Percentiles rank a stretch among this genome's conserved stretches.
phyloP scores from a whole-genome alignment of 2,888 invertebrate genomes.

The Lamproptera curius region DNA sequence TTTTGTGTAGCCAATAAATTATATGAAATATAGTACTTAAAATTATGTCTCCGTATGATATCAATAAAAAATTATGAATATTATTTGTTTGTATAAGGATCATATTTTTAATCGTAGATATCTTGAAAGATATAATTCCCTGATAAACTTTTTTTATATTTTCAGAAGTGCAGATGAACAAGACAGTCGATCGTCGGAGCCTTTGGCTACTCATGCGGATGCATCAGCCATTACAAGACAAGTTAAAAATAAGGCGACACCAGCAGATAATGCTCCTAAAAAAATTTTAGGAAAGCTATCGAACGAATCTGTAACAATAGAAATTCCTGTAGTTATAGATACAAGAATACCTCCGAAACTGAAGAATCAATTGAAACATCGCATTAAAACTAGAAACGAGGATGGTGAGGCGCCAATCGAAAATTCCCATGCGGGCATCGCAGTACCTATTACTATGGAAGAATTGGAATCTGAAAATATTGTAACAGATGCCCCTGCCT shows the following conservation, averaged over 20 bases:
- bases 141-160: no score
- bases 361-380: slow-evolving; percentile 73
- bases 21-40: no score
- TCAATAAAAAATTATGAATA: no score
- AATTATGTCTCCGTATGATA: no score
- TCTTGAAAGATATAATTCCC: no score
- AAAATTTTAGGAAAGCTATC: slow-evolving; percentile 70
- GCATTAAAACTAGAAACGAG: slow-evolving; percentile 59
- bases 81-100: no score
- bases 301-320: slow-evolving; percentile 47
- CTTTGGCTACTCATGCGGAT: slow-evolving; percentile 24
- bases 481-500: slow-evolving; percentile 38
- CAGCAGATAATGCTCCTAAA: slow-evolving; percentile 77
- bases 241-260: slow-evolving; percentile 45
- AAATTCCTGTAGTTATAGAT: slow-evolving; percentile 70
- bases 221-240: slow-evolving; percentile 47
- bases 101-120: no score
- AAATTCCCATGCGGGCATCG: slow-evolving; percentile 81
- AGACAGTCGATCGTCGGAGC: slow-evolving; percentile 21
- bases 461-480: slow-evolving; percentile 78
- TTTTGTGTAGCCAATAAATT: no score
- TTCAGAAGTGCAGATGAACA: slow-evolving; percentile 18
- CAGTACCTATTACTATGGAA: slow-evolving; percentile 81
- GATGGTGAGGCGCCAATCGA: slow-evolving; percentile 56
- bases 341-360: slow-evolving; percentile 81